Conservation (phyloP, 2,113 vertebrate species). For the Mixornis gularis region DNA sequence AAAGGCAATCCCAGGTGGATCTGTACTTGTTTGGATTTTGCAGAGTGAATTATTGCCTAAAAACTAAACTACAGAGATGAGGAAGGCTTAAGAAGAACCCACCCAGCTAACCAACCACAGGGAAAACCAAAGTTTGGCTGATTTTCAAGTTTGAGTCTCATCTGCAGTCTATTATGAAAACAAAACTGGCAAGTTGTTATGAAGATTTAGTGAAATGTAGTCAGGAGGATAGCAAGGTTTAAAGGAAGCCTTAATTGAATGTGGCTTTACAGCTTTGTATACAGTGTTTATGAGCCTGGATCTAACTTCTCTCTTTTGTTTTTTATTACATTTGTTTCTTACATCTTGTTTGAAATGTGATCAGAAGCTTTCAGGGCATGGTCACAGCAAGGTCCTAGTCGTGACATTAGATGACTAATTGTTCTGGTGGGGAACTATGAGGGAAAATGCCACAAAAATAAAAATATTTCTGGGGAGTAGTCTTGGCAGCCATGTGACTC, state of each 20-base stretch:
- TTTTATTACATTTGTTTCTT: background rate
- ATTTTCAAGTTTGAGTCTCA: constrained; percentile 35
- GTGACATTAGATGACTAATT: background rate
- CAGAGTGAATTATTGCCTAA: background rate
- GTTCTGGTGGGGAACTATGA: background rate
- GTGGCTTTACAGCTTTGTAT: background rate
- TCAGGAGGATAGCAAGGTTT: background rate
- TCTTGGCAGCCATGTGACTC: background rate
- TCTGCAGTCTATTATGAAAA: background rate
- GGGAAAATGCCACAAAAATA: background rate
- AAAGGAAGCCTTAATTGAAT: constrained; percentile 1
- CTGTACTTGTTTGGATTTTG: background rate
- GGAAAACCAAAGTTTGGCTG: constrained; percentile 8
- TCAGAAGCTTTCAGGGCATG: background rate
- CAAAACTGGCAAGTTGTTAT: constrained; percentile 5
- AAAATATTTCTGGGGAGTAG: background rate
- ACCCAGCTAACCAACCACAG: background rate
- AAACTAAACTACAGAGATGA: background rate
- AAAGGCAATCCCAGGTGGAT: background rate
- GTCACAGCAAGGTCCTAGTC: background rate
- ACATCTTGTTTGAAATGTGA: background rate
- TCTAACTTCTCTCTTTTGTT: background rate
- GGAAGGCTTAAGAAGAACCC: background rate
- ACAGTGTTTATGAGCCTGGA: background rate
- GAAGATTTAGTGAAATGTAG: background rate